Evolutionary conservation across 2,888 invertebrate species (phyloP).

Genomic region (Sthenelais limicola): DNA sequence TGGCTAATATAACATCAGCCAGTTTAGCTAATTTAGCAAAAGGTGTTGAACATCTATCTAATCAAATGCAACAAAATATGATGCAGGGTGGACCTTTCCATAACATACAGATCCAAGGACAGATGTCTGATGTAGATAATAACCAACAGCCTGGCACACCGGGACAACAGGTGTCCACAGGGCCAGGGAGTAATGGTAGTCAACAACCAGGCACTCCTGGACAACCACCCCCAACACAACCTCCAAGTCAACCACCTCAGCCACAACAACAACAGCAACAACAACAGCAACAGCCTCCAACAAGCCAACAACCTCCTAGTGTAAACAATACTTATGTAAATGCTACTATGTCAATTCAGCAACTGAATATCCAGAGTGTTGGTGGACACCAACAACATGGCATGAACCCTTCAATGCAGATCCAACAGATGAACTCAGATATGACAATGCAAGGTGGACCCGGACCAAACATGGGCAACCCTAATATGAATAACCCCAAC

Average conservation of each 20-base stretch:
- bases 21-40: constrained; percentile 71
- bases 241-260: constrained; percentile 41
- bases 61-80: constrained; percentile 72
- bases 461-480: constrained; percentile 47
- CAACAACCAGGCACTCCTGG: constrained; percentile 9
- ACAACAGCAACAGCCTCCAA: constrained; percentile 51
- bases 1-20: constrained; percentile 71
- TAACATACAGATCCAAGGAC: constrained; percentile 71
- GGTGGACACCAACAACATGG: constrained; percentile 54
- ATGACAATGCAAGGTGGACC: constrained; percentile 49
- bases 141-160: constrained; percentile 50
- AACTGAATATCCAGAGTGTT: constrained; percentile 74
- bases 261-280: constrained; percentile 44
- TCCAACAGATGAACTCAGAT: constrained; percentile 64
- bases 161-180: not conserved
- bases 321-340: constrained; percentile 75
- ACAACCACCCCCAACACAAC: constrained; percentile 20
- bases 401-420: constrained; percentile 63
- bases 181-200: not conserved
- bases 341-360: constrained; percentile 74
- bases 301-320: constrained; percentile 58
- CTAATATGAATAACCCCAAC: not conserved
- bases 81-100: constrained; percentile 72
- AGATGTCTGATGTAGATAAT: constrained; percentile 57
- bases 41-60: constrained; percentile 70